These are phyloP conservation scores for Anas platyrhynchos DNA, from an alignment of 2,113 vertebrate species.

Conservation along the genomic window DNA sequence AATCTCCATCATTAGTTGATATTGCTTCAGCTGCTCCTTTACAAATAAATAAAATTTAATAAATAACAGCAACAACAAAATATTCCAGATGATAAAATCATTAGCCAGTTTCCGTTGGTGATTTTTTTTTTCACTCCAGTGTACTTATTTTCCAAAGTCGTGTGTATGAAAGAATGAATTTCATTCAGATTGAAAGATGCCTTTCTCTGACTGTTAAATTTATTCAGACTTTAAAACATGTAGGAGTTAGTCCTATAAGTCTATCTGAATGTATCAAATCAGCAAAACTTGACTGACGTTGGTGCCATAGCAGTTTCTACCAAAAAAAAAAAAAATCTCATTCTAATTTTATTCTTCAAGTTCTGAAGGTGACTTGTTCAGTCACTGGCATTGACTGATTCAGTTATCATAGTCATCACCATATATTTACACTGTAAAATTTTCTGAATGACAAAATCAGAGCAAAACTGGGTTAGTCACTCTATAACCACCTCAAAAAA, in stretches of 20 bases:
- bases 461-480: no score
- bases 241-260: not conserved
- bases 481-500: not conserved
- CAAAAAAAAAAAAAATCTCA: not conserved
- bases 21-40: constrained; percentile 27
- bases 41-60: not conserved
- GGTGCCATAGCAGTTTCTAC: not conserved
- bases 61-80: no score
- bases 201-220: not conserved
- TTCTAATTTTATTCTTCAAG: not conserved
- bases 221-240: not conserved
- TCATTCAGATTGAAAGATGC: not conserved
- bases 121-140: not conserved
- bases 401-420: not conserved
- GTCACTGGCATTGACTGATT: not conserved
- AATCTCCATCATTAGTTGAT: constrained; percentile 53
- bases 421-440: not conserved
- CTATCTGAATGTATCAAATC: not conserved
- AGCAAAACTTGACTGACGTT: not conserved
- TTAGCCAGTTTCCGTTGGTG: not conserved
- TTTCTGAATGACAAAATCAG: not conserved
- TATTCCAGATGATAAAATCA: not conserved
- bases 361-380: not conserved
- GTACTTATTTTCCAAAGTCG: not conserved
- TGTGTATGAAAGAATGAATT: not conserved